phyloP scores from a whole-genome alignment of 2,113 vertebrate species.

The Raja brachyura region DNA sequence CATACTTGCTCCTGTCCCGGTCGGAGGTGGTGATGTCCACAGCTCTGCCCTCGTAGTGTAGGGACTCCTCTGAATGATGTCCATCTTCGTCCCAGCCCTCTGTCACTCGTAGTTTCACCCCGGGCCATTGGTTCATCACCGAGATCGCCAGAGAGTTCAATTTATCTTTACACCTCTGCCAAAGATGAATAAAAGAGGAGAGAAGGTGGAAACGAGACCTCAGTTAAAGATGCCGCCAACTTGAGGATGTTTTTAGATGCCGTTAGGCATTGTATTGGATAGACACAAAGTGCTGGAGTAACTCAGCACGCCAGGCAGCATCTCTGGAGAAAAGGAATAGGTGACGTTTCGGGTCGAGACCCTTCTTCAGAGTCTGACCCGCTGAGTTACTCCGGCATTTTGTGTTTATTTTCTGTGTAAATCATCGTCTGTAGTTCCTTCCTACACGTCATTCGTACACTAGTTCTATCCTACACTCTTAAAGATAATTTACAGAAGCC shows the following conservation, averaged over 20 bases:
- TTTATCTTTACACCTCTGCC: constrained; percentile 94
- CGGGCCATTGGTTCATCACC: constrained; percentile 88
- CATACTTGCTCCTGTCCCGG: constrained; percentile 83
- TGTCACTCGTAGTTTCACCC: constrained; percentile 81
- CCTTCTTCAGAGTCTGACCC: too few relatives aligned
- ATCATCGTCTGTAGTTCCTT: too few relatives aligned
- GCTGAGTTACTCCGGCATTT: too few relatives aligned
- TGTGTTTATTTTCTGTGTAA: too few relatives aligned
- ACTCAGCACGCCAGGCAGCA: too few relatives aligned
- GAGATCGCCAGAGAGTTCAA: constrained; percentile 92
- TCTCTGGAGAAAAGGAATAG: too few relatives aligned
- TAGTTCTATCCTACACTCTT: too few relatives aligned
- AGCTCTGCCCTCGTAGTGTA: constrained; percentile 83
- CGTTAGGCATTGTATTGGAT: neutral
- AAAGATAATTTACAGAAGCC: too few relatives aligned
- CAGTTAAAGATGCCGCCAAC: neutral
- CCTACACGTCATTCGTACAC: too few relatives aligned
- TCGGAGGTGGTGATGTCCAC: constrained; percentile 90
- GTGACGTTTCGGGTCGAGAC: too few relatives aligned
- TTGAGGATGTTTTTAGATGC: neutral
- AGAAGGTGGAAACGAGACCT: neutral
- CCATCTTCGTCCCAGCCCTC: constrained; percentile 91
- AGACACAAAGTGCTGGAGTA: too few relatives aligned
- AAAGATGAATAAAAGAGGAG: neutral
- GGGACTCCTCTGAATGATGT: constrained; percentile 79